Percentiles rank a stretch among this genome's conserved stretches.
phyloP scores from a whole-genome alignment of 2,113 vertebrate species.

The Rhegmatorhina hoffmannsi region DNA sequence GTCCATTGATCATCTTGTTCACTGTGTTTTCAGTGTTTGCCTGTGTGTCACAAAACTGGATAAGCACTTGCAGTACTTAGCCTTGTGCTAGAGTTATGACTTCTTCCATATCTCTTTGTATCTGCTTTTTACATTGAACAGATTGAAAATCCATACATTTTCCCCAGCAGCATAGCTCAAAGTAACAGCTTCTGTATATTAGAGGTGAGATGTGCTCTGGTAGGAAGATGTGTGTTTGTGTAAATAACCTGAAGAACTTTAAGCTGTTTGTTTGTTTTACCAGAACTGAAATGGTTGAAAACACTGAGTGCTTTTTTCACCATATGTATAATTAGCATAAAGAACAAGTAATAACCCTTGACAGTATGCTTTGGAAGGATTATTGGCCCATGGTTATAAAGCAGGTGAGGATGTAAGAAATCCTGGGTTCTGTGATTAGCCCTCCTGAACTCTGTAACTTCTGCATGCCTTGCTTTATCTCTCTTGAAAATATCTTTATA shows the following conservation, averaged over 20 bases:
- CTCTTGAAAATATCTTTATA: not conserved
- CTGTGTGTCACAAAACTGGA: not conserved
- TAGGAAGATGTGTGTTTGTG: not conserved
- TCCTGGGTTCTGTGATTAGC: not conserved
- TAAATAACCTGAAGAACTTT: not conserved
- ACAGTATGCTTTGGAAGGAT: not conserved
- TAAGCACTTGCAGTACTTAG: not conserved
- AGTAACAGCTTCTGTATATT: not conserved
- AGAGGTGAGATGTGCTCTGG: not conserved
- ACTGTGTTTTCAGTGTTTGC: not conserved
- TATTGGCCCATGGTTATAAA: not conserved
- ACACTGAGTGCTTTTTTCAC: not conserved
- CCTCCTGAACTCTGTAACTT: not conserved
- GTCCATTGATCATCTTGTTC: not conserved
- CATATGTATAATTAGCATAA: not conserved
- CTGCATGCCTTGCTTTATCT: not conserved
- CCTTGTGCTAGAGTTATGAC: not conserved
- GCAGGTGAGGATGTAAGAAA: not conserved
- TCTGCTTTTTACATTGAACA: constrained; percentile 5
- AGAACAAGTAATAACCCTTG: not conserved
- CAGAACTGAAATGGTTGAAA: not conserved
- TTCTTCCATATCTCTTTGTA: not conserved
- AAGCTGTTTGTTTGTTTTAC: not conserved
- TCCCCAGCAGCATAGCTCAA: not conserved
- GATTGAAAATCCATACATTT: not conserved